A percentile compares a stretch with the other conserved stretches of the same genome.
These are phyloP conservation scores for Plectropomus leopardus DNA, from an alignment of 2,113 vertebrate species.

Conservation along the genomic window DNA sequence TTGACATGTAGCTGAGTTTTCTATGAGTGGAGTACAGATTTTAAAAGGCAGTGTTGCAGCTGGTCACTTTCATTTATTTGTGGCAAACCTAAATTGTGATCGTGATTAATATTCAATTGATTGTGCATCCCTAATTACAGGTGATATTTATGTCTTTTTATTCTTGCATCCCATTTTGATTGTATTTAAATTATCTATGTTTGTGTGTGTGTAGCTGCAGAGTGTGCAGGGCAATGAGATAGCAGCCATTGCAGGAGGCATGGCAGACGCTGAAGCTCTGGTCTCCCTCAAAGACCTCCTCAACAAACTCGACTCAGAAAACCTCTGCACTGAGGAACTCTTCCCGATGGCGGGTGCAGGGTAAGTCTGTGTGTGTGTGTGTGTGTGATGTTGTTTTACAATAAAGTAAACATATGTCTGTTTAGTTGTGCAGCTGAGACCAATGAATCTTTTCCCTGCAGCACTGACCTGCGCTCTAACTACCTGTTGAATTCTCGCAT, in stretches of 20 bases:
- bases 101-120: too few relatives aligned
- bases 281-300: constrained; percentile 94
- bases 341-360: constrained; percentile 95
- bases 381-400: too few relatives aligned
- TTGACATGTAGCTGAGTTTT: too few relatives aligned
- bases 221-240: constrained; percentile 88
- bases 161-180: neutral
- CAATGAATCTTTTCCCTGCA: too few relatives aligned
- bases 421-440: neutral
- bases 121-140: too few relatives aligned
- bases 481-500: constrained; percentile 97
- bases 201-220: constrained; percentile 88
- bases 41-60: too few relatives aligned
- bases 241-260: constrained; percentile 93
- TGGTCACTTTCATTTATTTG: too few relatives aligned
- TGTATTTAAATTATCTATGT: neutral
- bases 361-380: constrained; percentile 77
- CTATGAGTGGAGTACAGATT: too few relatives aligned
- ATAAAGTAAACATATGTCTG: neutral
- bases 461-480: constrained; percentile 96
- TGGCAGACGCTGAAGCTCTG: constrained; percentile 95
- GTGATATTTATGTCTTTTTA: neutral
- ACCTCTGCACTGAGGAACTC: constrained; percentile 94
- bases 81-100: too few relatives aligned
- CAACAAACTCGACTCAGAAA: constrained; percentile 93